Evolutionary conservation across 2,113 vertebrate species (phyloP).

Genomic region (Peucedramus taeniatus): DNA sequence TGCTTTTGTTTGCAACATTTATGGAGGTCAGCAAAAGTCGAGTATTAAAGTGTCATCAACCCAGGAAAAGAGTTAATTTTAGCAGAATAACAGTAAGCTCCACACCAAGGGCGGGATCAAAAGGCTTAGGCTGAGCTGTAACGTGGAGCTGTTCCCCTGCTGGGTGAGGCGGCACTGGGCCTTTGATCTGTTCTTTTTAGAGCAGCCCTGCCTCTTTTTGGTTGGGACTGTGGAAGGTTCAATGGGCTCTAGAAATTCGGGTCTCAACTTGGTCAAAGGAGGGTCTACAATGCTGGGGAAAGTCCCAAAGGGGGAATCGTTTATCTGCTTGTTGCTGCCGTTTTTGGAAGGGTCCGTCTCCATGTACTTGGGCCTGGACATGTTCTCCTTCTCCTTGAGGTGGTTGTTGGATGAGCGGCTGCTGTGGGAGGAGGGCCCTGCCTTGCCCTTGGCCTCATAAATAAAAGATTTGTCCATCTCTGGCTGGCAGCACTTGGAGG

Average conservation of each 20-base stretch:
- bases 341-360: slow-evolving; percentile 83
- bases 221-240: slow-evolving; percentile 86
- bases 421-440: slow-evolving; percentile 75
- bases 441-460: slow-evolving; percentile 82
- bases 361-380: slow-evolving; percentile 85
- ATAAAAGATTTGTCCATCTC: slow-evolving; percentile 89
- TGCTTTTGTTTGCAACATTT: slow-evolving; percentile 46
- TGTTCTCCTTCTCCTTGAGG: slow-evolving; percentile 90
- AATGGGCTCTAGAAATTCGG: slow-evolving; percentile 83
- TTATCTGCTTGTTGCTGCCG: slow-evolving; percentile 88
- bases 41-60: slow-evolving; percentile 50
- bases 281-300: slow-evolving; percentile 87
- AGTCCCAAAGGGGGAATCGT: slow-evolving; percentile 90
- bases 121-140: slow-evolving; percentile 50
- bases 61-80: slow-evolving; percentile 41
- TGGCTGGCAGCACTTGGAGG: slow-evolving; percentile 86
- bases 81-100: slow-evolving; percentile 63
- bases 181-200: slow-evolving; percentile 92
- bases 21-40: slow-evolving; percentile 57
- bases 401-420: slow-evolving; percentile 86
- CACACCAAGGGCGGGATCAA: slow-evolving; percentile 60
- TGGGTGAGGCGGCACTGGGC: slow-evolving; percentile 85
- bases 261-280: slow-evolving; percentile 81
- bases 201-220: slow-evolving; percentile 93
- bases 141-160: slow-evolving; percentile 58